Conservation (phyloP, 2,113 vertebrate genomes). For the Dasyornis broadbenti region DNA sequence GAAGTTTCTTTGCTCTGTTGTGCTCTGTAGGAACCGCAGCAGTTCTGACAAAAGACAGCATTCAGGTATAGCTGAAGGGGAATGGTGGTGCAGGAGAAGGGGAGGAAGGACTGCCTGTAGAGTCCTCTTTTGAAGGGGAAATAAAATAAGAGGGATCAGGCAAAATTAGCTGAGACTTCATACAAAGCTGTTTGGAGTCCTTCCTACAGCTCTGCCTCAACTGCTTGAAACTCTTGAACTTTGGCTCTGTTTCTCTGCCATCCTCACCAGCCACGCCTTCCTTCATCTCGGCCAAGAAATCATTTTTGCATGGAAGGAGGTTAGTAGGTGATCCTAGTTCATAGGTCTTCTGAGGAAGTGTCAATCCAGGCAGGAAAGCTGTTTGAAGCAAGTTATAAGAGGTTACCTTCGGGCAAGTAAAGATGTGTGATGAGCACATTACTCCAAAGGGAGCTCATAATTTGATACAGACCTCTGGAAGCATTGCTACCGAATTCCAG, state of each 20-base stretch:
- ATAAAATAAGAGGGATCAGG: not conserved
- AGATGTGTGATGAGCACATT: not conserved
- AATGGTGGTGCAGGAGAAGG: not conserved
- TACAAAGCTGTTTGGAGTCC: not conserved
- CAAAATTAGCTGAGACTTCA: not conserved
- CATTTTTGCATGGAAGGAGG: not conserved
- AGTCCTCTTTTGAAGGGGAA: not conserved
- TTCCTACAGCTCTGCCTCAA: not conserved
- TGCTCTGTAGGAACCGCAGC: not conserved
- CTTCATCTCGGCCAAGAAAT: not conserved
- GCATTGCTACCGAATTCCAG: not conserved
- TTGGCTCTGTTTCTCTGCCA: not conserved
- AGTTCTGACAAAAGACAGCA: not conserved
- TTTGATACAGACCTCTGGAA: not conserved
- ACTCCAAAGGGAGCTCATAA: not conserved
- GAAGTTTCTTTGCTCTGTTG: not conserved
- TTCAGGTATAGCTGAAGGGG: not conserved
- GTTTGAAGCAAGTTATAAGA: not conserved
- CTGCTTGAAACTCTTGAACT: not conserved
- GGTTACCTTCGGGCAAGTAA: not conserved
- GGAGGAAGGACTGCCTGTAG: not conserved
- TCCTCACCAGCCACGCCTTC: not conserved
- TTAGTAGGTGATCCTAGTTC: not conserved
- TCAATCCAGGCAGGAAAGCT: not conserved
- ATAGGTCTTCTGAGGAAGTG: not conserved